Conservation (phyloP, 2,797 vertebrate species). For the Enoplosus armatus region DNA sequence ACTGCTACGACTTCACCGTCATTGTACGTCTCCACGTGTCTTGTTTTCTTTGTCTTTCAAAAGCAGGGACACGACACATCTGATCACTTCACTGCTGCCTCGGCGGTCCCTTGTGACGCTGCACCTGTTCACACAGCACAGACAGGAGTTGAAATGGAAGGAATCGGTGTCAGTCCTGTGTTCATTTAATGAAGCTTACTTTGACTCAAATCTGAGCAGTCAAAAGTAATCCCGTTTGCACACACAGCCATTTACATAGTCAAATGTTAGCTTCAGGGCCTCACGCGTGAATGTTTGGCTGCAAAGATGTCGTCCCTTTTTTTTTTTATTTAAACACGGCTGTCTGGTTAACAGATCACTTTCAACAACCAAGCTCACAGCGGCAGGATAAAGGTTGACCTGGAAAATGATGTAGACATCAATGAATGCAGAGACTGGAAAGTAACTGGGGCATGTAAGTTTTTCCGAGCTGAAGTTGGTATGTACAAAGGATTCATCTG, state of each 20-base stretch:
- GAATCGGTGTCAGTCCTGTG: background rate
- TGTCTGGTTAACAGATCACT: conserved; percentile 85
- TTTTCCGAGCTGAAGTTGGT: conserved; percentile 25
- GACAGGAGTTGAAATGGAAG: conserved; percentile 1
- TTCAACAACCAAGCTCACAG: conserved; percentile 94
- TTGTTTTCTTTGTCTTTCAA: too few species aligned
- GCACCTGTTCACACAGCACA: background rate
- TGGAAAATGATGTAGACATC: conserved; percentile 90
- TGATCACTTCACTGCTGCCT: conserved; percentile 21
- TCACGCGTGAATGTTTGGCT: conserved; percentile 11
- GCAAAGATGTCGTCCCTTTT: background rate
- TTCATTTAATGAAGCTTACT: background rate
- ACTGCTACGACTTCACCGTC: conserved; percentile 94
- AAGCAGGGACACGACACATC: conserved; percentile 7
- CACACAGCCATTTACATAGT: background rate
- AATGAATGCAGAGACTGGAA: conserved; percentile 87
- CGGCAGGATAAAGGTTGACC: conserved; percentile 92
- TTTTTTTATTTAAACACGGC: background rate
- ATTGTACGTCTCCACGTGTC: conserved; percentile 82
- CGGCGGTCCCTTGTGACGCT: background rate
- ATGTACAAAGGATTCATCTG: background rate
- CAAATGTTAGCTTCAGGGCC: conserved; percentile 15
- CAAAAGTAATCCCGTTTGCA: background rate
- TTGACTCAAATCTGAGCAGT: background rate
- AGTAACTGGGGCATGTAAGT: conserved; percentile 91